Base-by-base conservation (phyloP, 30 jellyfish, hydroid and myxozoan species). In the Chironex yamaguchii region DNA sequence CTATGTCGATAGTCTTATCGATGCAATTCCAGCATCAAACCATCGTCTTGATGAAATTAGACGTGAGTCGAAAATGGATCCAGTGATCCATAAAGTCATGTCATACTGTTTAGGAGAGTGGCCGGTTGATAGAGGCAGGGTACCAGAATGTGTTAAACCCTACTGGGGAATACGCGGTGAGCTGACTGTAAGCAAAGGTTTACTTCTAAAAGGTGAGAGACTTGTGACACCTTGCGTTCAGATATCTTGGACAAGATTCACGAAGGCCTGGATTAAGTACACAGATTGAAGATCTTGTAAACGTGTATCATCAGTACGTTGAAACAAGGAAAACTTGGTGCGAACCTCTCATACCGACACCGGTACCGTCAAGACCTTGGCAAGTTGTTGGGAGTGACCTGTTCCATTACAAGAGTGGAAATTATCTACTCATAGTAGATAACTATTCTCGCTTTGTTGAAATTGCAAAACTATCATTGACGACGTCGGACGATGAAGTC, bases 331-430 rank as follows among this genome's bases (percentile, higher is more conserved):
- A 25, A 65, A 66, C 66, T 68, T 29, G 67, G 48, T 23, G 23
- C 13, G 89, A 84, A 27, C 94, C 88, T 6, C 51, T 84, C 65
- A 78, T 27, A 12, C 68, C 67, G 27, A 52, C 90, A 11, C 23
- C 66, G 24, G 35, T 84, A 34, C 94, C 94, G 6, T 77, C 52
- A 9, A 34, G 89, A 29, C 94, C 94, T 0, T 84, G 94, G 94
- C 88, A 70, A 62, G 27, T 23, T 35, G 36, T 71, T 2, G 94
- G 94, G 22, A 34, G 35, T 31, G 94, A 71, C 71, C 53, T 84
- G 70, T 70, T 53, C 86, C 21, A 84, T 34, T 29, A 24, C 42
- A 84, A 84, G 48, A 9, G 64, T 33, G 83, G 30, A 12, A 76
- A 58, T 17, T 71, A 54, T 34, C 79, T 68, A 67, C 14, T 65